Base-by-base conservation (phyloP, 1,140 invertebrate genomes). In the Lordiphosa clarofinis region DNA sequence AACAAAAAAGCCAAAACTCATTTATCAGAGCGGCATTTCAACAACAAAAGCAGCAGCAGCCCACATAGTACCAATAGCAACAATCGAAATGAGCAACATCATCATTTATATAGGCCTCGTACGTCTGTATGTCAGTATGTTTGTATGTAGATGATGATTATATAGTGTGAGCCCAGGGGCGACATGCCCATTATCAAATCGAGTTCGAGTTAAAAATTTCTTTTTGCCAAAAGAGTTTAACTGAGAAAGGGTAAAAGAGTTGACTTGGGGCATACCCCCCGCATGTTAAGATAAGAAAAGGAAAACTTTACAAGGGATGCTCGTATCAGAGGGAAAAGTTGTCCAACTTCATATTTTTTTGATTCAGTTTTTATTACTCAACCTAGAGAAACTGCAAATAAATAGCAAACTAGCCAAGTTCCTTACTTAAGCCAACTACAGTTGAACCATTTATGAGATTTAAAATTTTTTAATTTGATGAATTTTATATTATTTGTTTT, bases 1-100 rank as follows among this genome's bases (percentile, higher is more conserved):
- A 71, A 76, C 67, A 68, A 75, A 67, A 76, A 72, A 63, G 48
- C 73, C 48, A 78, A 76, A 78, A 68, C 73, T 78, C 73, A 78
- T 78, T 78, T 78, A 78, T 78, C 73, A 76, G 73, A 65, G 40
- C 73, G 73, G 73, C 62, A 72, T 76, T 76, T 76, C 62, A 71
- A 76, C 62, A 76, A 76, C 67, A 76, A 75, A 61, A 60, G 46
- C 28, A 44, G 12, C 47, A 42, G 24, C 38, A 35, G 64, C 68
- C 65, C 70, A 68, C 71, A 74, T 58, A 72, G 28, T 44, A 38
- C 60, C 53, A 73, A 65, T 39, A 64, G 19, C 49, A 54, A 63
- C 36, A 56, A 47, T 55, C 49, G 73, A 76, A 78, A 78, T 78
- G 57, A 78, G 73, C 73, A 76, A 63, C 67, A 78, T 78, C 73